Evolutionary conservation across 2,113 vertebrate species (phyloP), one percentile per base, ranked within the genome.

Genomic region (Uria aalge): DNA sequence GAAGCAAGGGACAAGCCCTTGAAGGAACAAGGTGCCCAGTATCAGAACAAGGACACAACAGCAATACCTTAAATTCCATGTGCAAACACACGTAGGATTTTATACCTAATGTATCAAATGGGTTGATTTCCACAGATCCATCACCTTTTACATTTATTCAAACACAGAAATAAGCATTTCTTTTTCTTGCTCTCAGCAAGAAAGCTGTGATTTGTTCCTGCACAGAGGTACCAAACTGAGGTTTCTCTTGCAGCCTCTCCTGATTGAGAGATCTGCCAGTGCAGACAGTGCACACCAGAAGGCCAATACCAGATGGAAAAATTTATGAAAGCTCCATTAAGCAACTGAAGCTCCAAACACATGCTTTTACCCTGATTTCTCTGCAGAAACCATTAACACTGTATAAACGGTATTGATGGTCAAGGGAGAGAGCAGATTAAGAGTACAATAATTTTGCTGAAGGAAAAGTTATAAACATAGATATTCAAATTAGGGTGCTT

Each of bases 21-120:
- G 1, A 32, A n/a, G 23, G 17, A 77, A 19, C 0, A 0, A 15
- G 9, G 22, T 53, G 19, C 55, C 13, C 1, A 1, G 30, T 5
- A 59, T 19, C 22, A 75, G 17, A 26, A 47, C 22, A 52, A 43
- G 30, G 27, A 83, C 22, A 52, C 17, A 47, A 55, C 1, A 68
- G 30, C 34, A 43, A 45, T 17, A 41, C 14, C 27, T 79, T 64
- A 22, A 53, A 75, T 64, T 79, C 45, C 4, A 1, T 0, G 0
- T 57, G 78, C 24, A 34, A 48, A 83, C 19, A 38, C 15, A 11
- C 14, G 29, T 32, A 43, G 45, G n/a, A 34, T 47, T 76, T 73
- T 74, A 52, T 12, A 38, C 11, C 6, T 48, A 30, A 56, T 4
- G 7, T 34, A 30, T 48, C 56, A 15, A 30, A 30, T n/a, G 18